phyloP scores from a whole-genome alignment of 1,140 invertebrate species.

The Gyrodactylus salaris region DNA sequence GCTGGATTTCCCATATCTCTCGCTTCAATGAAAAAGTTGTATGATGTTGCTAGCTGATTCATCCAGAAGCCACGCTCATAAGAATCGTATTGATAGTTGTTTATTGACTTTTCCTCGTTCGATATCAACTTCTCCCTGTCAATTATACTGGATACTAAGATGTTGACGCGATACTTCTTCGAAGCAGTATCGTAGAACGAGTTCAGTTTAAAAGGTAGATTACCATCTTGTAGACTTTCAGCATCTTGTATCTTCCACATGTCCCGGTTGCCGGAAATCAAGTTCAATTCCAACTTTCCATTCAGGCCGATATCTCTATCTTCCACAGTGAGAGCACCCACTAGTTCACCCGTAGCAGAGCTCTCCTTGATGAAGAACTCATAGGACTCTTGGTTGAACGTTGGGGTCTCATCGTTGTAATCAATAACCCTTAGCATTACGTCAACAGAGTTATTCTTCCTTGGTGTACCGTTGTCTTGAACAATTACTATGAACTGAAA shows the following conservation, averaged over 20 bases:
- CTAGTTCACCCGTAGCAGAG: background rate
- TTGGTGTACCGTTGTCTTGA: background rate
- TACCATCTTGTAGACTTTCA: no score
- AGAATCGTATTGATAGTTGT: background rate
- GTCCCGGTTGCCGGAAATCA: background rate
- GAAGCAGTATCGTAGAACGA: background rate
- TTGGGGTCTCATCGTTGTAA: background rate
- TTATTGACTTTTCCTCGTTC: background rate
- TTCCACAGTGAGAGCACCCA: background rate
- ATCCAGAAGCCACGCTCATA: background rate
- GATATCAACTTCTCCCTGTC: background rate
- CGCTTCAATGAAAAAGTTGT: background rate
- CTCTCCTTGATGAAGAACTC: background rate
- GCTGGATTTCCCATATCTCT: background rate
- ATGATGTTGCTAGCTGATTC: background rate
- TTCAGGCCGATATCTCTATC: conserved; percentile 1
- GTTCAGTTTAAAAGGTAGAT: background rate
- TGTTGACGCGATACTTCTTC: background rate
- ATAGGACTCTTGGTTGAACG: background rate
- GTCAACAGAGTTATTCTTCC: background rate
- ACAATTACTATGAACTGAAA: background rate
- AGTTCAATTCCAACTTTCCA: background rate
- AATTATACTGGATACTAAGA: background rate
- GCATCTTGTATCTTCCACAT: background rate
- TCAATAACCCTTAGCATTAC: background rate